Percentiles rank a stretch among this genome's conserved stretches.
Evolutionary conservation across 2,797 vertebrate genomes (phyloP).

Genomic region (Channa striata): DNA sequence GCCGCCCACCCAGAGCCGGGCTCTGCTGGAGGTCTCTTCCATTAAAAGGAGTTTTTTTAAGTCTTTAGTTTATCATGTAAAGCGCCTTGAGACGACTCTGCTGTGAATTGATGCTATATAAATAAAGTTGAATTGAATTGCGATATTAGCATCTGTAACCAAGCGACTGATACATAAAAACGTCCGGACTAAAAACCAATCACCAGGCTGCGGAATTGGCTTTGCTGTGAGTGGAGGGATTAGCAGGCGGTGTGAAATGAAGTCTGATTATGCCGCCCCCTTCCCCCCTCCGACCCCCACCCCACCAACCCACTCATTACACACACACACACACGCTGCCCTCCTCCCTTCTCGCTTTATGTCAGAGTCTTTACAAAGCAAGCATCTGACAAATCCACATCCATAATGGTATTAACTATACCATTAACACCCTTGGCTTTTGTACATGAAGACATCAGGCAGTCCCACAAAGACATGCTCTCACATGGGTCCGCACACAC

Average conservation of each 20-base stretch:
- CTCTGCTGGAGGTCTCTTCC: too few relatives aligned
- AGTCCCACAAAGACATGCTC: conserved; percentile 36
- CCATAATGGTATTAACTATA: conserved; percentile 56
- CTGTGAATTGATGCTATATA: too few relatives aligned
- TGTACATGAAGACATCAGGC: conserved; percentile 51
- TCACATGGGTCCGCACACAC: conserved; percentile 18
- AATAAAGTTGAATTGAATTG: too few relatives aligned
- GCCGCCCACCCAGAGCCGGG: too few relatives aligned
- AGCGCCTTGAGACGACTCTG: too few relatives aligned
- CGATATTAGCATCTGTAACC: conserved; percentile 56
- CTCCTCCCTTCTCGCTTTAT: conserved; percentile 18
- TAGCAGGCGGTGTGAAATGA: conserved; percentile 78
- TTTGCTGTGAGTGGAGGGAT: conserved; percentile 68
- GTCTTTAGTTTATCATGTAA: too few relatives aligned
- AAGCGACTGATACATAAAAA: conserved; percentile 61
- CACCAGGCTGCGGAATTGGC: conserved; percentile 64
- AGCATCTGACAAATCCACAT: conserved; percentile 46
- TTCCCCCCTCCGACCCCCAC: background rate
- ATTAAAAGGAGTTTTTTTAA: too few relatives aligned
- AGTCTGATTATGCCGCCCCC: conserved; percentile 68
- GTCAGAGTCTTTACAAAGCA: conserved; percentile 47
- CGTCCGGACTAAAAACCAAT: conserved; percentile 68
- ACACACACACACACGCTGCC: conserved; percentile 4
- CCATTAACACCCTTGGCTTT: conserved; percentile 50
- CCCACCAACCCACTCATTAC: background rate